Percentiles rank a stretch among this genome's conserved stretches.
Conservation (phyloP, 2,113 vertebrate genomes). For the Callithrix jacchus region DNA sequence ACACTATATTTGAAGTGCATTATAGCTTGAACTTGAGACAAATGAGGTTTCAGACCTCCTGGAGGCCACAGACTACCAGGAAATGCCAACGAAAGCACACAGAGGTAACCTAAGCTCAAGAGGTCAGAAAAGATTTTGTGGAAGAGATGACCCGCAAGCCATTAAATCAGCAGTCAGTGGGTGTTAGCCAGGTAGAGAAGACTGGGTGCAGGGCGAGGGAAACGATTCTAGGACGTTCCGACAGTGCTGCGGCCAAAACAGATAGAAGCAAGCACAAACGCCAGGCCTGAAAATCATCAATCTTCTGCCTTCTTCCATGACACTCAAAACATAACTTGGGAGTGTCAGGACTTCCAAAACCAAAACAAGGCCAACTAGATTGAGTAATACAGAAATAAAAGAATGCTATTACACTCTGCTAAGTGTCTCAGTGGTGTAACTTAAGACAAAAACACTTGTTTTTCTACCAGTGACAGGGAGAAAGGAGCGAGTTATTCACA, state of each 20-base stretch:
- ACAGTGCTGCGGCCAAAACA: background rate
- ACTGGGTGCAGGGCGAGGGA: background rate
- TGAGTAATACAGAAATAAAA: conserved; percentile 23
- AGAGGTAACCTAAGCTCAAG: background rate
- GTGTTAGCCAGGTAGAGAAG: background rate
- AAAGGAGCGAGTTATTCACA: background rate
- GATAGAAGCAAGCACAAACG: background rate
- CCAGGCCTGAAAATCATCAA: background rate
- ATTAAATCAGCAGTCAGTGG: background rate
- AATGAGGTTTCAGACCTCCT: background rate
- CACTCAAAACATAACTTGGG: conserved; percentile 17
- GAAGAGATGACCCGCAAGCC: background rate
- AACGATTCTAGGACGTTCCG: background rate
- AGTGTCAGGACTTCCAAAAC: background rate
- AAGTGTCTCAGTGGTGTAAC: background rate
- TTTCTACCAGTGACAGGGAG: conserved; percentile 13
- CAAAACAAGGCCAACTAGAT: background rate
- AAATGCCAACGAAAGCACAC: background rate
- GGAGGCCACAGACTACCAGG: background rate
- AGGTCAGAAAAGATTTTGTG: background rate
- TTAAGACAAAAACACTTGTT: conserved; percentile 50
- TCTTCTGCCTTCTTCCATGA: background rate
- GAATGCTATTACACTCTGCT: background rate
- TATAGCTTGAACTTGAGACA: background rate
- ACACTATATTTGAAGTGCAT: background rate